Conservation (phyloP, 2,797 vertebrate genomes). For the Amniataba percoides region DNA sequence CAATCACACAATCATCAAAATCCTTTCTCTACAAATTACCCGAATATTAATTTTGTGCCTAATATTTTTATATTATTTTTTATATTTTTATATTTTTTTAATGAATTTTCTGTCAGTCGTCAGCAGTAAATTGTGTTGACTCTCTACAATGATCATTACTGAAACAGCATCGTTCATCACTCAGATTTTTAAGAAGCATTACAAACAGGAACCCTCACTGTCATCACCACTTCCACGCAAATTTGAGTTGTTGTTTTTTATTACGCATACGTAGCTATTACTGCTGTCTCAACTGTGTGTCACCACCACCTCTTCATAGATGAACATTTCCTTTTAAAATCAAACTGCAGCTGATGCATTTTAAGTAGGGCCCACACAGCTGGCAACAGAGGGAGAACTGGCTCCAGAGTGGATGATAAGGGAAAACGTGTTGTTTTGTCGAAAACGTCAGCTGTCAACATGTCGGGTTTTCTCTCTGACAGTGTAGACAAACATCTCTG, state of each 20-base stretch:
- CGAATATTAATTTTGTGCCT: too few species aligned
- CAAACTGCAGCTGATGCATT: constrained; percentile 36
- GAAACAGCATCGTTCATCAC: not conserved
- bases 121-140: too few species aligned
- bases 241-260: not conserved
- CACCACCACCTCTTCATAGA: constrained; percentile 30
- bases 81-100: too few species aligned
- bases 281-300: constrained; percentile 11
- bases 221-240: not conserved
- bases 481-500: constrained; percentile 44
- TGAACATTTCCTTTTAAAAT: constrained; percentile 32
- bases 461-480: constrained; percentile 21
- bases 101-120: not conserved
- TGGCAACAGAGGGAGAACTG: constrained; percentile 24
- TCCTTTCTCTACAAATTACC: not conserved
- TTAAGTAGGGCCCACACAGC: constrained; percentile 43
- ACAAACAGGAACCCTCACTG: not conserved
- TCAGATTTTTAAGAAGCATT: not conserved
- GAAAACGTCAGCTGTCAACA: constrained; percentile 49
- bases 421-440: constrained; percentile 55
- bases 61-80: too few species aligned
- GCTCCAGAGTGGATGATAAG: constrained; percentile 25
- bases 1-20: not conserved
- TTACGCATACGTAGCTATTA: not conserved
- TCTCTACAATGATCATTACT: not conserved